Base-by-base conservation (phyloP, 2,113 vertebrate species). In the Ardeotis arabs region DNA sequence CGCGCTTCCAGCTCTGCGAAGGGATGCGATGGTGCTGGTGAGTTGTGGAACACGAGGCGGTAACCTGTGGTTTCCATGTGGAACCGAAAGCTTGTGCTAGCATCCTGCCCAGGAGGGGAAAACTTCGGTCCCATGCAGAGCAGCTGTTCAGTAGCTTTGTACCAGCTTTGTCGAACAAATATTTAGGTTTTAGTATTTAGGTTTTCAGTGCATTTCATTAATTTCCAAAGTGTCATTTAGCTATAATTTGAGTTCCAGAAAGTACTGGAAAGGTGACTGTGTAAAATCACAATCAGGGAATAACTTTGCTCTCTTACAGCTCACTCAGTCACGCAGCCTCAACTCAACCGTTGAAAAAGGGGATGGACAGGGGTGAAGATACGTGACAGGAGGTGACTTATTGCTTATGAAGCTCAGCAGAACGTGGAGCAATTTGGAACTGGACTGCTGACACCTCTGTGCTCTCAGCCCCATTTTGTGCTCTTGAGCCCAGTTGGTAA, bases 1-100 rank as follows among this genome's bases (percentile, higher is more conserved):
- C 41, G 2, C 1, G 12, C 6, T 33, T 75, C 60, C 62, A 75
- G 2, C 70, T 63, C 33, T 53, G 56, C 2, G 5, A 52, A 37
- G 35, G 60, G 37, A 6, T 47, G 4, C 0, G 17, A 12, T 27
- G 33, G 33, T 29, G 45, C 41, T 24, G 60, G 8, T n/a, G 47
- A 17, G 12, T 56, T 85, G 60, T 27, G 31, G 62, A 9, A 8
- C 0, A 0, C 10, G 39, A 53, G 28, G 14, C 3, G 12, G 4
- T 24, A 7, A 59, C 0, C 0, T 44, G 62, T 19, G 31, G 52
- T 64, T 92, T 87, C 82, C 44, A 23, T 14, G 37, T n/a, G 70
- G 62, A 68, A 44, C 19, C 41, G 66, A 73, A 68, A 21, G 7
- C 3, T 23, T 7, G 23, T 50, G 21, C 77, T 67, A 35, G 79